Base-by-base conservation (phyloP, 2,888 invertebrate genomes). In the Ormyrus thymus region DNA sequence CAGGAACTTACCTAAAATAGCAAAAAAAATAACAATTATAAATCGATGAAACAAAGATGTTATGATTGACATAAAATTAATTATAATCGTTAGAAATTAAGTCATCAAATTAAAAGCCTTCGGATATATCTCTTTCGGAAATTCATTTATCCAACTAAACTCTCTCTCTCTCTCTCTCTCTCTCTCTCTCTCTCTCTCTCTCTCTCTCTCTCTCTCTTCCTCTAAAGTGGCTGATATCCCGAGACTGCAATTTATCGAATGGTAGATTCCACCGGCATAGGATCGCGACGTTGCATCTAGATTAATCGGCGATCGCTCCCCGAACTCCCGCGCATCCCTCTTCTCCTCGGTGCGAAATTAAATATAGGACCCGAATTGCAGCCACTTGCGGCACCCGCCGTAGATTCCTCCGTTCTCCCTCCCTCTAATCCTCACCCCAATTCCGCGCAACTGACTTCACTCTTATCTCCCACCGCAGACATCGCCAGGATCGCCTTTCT, bases 231-330 rank as follows among this genome's bases (percentile, higher is more conserved):
- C 83, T 85, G 87, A 86, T 86, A 86, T 85, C 87, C 81, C 83
- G 73, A 55, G 73, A 59, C 82, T 79, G 86, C 86, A 88, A 89
- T 89, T 89, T 89, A 89, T 89, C 88, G 88, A 89, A 89, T 89
- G 89, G 89, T 90, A 89, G 88, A 90, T 89, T 89, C 85, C 85
- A 81, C 82, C 80, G 82, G 86, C 89, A 89, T 90, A 87, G 89
- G 86, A 89, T 88, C 89, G 85, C 86, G 86, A 87, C 58, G 45
- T 29, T 77, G 76, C 79, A 69, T 81, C 88, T 88, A 87, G 89
- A 89, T 90, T 89, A 89, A 89, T 89, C 87, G 88, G 85, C 87
- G 85, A 89, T 87, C 80, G 79, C 82, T 82, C 68, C 78, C 66
- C 80, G 29, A 29, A 29, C 29, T 29, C 76, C 72, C 79, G 82